Evolutionary conservation across 2,888 invertebrate species (phyloP), one percentile per base, ranked within the genome.

Genomic region (Spialia ferax): DNA sequence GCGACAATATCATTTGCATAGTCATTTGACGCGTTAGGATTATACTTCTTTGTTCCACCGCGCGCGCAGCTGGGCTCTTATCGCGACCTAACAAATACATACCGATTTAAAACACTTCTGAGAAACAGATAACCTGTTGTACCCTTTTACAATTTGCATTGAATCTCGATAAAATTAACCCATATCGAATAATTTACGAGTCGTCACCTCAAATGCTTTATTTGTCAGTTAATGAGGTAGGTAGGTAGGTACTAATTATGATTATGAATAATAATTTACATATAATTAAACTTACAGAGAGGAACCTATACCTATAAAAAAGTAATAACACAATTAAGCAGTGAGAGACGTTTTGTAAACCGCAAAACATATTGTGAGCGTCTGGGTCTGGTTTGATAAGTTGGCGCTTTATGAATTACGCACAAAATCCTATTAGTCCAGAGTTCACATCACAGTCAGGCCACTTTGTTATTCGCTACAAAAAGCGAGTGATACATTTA

Each of bases 61-160:
- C 82, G 74, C 82, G 74, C 82, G 87, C 92, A 93, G 91, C 91
- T 92, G 92, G 76, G 79, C 81, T 78, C 84, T 91, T 93, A 93
- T 93, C 92, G 87, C 77, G 59, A 71, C 75, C 76, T 76, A 85
- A 86, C 85, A 89, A 87, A 18, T 89, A 90, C 89, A 87, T 86
- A 83, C 80, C 77, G 82, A 87, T 88, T 89, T 86, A 84, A 87
- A 88, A 88, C 84, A 86, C 76, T 89, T 85, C 86, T 82, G 79
- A 72, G 81, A 80, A 75, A 78, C 69, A 85, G 88, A 89, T 89
- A 88, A 86, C 84, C 83, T 76, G 77, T 74, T 79, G 71, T 71
- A 75, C 78, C 76, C 82, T 80, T 79, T 75, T 75, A 71, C 71
- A 74, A 72, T 75, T 72, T 72, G 70, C 72, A 77, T 78, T 71